Conservation (phyloP, 2,113 vertebrate genomes). For the Aphyosemion australe region DNA sequence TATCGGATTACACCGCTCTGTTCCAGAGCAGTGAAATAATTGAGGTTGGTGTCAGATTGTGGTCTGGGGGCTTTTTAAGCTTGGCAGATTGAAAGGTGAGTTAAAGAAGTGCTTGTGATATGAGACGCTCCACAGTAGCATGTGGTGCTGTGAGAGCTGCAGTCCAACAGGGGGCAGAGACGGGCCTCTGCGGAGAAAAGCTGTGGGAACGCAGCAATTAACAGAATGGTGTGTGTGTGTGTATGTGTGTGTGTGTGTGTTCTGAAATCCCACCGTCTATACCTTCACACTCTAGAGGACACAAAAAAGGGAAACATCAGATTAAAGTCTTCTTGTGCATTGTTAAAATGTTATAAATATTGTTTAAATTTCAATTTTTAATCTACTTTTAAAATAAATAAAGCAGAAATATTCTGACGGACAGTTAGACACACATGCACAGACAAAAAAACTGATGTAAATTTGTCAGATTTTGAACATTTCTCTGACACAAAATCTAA, state of each 20-base stretch:
- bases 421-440: not conserved
- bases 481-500: not conserved
- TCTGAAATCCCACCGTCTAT: slow-evolving; percentile 1
- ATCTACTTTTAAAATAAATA: not conserved
- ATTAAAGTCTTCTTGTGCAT: not conserved
- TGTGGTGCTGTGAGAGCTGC: slow-evolving; percentile 3
- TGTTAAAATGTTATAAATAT: not conserved
- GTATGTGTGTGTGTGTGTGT: slow-evolving; percentile 11
- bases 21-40: slow-evolving; percentile 75
- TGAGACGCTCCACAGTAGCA: slow-evolving; percentile 25
- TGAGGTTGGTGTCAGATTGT: slow-evolving; percentile 78
- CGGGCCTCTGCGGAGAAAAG: slow-evolving; percentile 50
- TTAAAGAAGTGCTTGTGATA: slow-evolving; percentile 65
- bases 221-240: slow-evolving; percentile 3
- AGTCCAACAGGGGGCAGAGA: slow-evolving; percentile 77
- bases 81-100: slow-evolving; percentile 64
- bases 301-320: not conserved
- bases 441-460: not conserved
- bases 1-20: slow-evolving; percentile 65
- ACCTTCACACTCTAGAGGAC: slow-evolving; percentile 7
- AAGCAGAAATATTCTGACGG: not conserved
- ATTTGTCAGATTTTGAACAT: not conserved
- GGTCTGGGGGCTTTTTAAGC: slow-evolving; percentile 62
- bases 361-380: not conserved
- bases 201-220: slow-evolving; percentile 12